Percentiles rank a stretch among this genome's conserved stretches.
These are phyloP conservation scores for Mirounga angustirostris DNA, from an alignment of 2,113 vertebrate species.

Conservation along the genomic window DNA sequence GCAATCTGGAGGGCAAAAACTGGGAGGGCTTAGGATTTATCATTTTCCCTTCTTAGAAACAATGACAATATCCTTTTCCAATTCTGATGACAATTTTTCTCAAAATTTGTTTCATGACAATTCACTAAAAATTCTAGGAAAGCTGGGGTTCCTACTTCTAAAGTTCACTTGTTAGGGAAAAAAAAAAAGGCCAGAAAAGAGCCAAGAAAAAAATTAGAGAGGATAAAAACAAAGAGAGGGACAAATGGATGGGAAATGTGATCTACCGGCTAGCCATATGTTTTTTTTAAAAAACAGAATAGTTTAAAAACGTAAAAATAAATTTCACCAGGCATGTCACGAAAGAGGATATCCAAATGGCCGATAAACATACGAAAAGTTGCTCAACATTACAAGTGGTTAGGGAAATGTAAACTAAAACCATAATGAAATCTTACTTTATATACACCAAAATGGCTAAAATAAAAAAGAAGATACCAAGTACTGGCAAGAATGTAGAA, in stretches of 20 bases:
- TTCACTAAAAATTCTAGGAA: slow-evolving; percentile 35
- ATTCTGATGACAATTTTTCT: not conserved
- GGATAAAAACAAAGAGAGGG: not conserved
- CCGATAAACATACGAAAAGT: not conserved
- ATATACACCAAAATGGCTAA: not conserved
- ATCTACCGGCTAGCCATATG: not conserved
- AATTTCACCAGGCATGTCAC: not conserved
- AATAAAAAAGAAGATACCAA: not conserved
- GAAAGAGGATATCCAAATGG: not conserved
- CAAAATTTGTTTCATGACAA: not conserved
- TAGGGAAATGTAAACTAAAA: not conserved
- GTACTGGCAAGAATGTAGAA: not conserved
- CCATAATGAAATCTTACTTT: not conserved
- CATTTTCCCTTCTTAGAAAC: not conserved
- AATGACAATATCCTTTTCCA: not conserved
- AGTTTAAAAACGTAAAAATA: slow-evolving; percentile 3
- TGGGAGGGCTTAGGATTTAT: not conserved
- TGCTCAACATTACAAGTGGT: not conserved
- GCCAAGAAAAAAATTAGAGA: slow-evolving; percentile 12
- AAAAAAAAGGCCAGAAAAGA: not conserved
- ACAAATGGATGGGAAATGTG: not conserved
- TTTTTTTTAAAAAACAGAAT: not conserved
- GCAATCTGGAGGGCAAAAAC: not conserved
- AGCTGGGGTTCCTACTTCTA: not conserved
- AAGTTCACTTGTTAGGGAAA: not conserved